These are phyloP conservation scores for Urechis unicinctus DNA, from an alignment of 2,888 invertebrate species.

Conservation along the genomic window DNA sequence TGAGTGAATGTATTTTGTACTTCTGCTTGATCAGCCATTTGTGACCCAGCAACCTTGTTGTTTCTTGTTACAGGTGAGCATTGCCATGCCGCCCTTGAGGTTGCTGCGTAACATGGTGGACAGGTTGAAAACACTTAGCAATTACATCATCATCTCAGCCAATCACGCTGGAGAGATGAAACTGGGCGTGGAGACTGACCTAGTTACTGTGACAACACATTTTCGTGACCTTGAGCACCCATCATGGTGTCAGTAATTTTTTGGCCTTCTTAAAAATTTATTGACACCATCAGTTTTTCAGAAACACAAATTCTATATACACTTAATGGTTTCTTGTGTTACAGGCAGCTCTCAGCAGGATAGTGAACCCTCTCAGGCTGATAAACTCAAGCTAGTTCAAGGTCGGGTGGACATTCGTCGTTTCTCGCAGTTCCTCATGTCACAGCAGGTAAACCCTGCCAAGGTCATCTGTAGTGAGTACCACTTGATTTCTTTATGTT, in stretches of 20 bases:
- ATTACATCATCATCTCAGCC: constrained; percentile 66
- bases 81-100: constrained; percentile 72
- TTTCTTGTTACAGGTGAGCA: constrained; percentile 63
- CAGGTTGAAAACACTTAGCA: constrained; percentile 72
- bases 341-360: no score
- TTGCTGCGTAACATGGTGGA: constrained; percentile 74
- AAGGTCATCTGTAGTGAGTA: constrained; percentile 62
- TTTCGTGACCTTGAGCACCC: constrained; percentile 69
- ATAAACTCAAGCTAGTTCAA: constrained; percentile 33
- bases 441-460: constrained; percentile 70
- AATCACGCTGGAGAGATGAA: constrained; percentile 61
- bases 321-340: no score
- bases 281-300: background rate
- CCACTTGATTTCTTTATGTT: constrained; percentile 1
- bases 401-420: constrained; percentile 68
- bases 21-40: no score
- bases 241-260: constrained; percentile 46
- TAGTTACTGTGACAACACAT: constrained; percentile 73
- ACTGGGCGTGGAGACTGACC: constrained; percentile 71
- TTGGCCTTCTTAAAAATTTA: background rate
- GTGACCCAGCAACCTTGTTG: no score
- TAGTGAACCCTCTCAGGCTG: background rate
- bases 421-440: constrained; percentile 70
- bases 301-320: no score
- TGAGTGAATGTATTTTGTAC: no score